phyloP scores from a whole-genome alignment of 2,888 invertebrate genomes.

The Mesopsocus fuscifrons region DNA sequence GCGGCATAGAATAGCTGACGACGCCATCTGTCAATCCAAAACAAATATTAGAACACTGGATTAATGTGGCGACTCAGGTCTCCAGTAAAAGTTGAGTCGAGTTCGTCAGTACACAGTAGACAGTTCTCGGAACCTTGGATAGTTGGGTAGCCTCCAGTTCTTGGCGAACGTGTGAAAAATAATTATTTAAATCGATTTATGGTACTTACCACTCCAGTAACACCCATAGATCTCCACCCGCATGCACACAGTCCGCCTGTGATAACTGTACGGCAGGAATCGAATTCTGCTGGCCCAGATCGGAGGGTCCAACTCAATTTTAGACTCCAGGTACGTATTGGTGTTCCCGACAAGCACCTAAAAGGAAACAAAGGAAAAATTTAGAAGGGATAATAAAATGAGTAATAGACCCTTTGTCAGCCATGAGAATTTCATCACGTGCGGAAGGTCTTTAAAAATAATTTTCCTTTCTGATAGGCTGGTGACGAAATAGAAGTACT shows the following conservation, averaged over 20 bases:
- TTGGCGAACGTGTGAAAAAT: too few relatives aligned
- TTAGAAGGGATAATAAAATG: slow-evolving; percentile 4
- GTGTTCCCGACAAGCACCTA: slow-evolving; percentile 69
- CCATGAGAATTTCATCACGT: too few relatives aligned
- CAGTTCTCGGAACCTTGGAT: too few relatives aligned
- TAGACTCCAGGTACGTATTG: slow-evolving; percentile 68
- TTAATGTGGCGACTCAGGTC: too few relatives aligned
- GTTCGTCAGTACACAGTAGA: too few relatives aligned
- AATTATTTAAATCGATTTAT: too few relatives aligned
- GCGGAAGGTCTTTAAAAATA: too few relatives aligned
- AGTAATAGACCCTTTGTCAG: slow-evolving; percentile 6
- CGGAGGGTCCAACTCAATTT: slow-evolving; percentile 57
- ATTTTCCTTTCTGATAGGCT: too few relatives aligned
- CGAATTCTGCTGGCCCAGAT: slow-evolving; percentile 72
- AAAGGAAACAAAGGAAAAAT: slow-evolving; percentile 17
- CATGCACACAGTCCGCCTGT: slow-evolving; percentile 76
- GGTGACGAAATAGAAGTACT: too few relatives aligned
- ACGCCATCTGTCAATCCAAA: slow-evolving; percentile 45
- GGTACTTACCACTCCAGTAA: slow-evolving; percentile 52
- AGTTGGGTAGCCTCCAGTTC: too few relatives aligned
- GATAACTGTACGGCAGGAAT: slow-evolving; percentile 67
- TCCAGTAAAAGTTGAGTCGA: too few relatives aligned
- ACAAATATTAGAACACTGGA: background rate
- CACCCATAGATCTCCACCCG: slow-evolving; percentile 81
- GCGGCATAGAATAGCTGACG: slow-evolving; percentile 71